A percentile compares a stretch with the other conserved stretches of the same genome.
Evolutionary conservation across 2,797 vertebrate genomes (phyloP).

Genomic region (Lophotriccus pileatus): DNA sequence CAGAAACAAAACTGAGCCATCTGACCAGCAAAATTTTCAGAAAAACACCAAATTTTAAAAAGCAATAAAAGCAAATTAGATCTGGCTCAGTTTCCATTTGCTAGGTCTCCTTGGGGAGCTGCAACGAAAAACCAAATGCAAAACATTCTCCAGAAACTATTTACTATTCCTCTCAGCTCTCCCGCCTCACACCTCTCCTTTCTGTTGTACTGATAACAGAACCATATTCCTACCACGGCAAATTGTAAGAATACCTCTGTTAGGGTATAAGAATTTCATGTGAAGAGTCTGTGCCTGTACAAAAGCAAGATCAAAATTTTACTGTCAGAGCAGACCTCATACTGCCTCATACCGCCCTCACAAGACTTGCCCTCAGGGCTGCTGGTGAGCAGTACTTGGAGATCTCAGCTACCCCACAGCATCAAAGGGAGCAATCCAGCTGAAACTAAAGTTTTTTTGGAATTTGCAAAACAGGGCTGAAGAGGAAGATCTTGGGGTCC

Average conservation of each 20-base stretch:
- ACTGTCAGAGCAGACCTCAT: background rate
- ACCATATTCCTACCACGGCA: background rate
- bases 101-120: background rate
- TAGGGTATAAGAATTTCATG: background rate
- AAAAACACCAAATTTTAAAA: background rate
- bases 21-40: background rate
- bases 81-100: background rate
- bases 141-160: background rate
- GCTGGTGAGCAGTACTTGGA: background rate
- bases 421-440: background rate
- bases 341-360: accelerated
- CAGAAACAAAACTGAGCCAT: background rate
- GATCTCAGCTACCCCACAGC: background rate
- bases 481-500: background rate
- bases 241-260: background rate
- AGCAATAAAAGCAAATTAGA: background rate
- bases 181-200: background rate
- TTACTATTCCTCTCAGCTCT: background rate
- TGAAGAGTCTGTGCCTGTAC: background rate
- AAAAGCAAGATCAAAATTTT: background rate
- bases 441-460: background rate
- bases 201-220: background rate
- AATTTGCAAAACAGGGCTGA: background rate
- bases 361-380: background rate
- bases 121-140: background rate